Percentiles rank a stretch among this genome's conserved stretches.
Conservation (phyloP, 1,140 invertebrate species). For the Zelostemma sp. region DNA sequence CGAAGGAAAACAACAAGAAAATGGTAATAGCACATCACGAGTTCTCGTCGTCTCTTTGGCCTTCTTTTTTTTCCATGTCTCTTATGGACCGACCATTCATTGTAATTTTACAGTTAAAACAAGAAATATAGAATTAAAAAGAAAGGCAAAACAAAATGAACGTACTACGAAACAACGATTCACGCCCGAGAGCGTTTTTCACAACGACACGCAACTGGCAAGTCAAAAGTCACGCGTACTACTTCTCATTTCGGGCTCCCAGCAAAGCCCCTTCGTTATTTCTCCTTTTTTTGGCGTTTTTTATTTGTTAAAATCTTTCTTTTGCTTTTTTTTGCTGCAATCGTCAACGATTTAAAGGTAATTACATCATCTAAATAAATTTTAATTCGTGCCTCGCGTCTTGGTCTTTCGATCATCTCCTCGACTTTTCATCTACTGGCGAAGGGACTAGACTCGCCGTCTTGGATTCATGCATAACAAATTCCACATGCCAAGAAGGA, state of each 20-base stretch:
- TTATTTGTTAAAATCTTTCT: slow-evolving; percentile 35
- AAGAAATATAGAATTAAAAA: slow-evolving; percentile 12
- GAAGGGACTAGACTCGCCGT: slow-evolving; percentile 64
- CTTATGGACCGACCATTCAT: slow-evolving; percentile 7
- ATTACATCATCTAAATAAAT: slow-evolving; percentile 65
- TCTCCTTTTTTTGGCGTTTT: slow-evolving; percentile 33
- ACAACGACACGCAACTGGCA: slow-evolving; percentile 17
- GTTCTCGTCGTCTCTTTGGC: slow-evolving; percentile 12
- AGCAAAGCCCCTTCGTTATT: slow-evolving; percentile 1
- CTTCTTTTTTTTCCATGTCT: slow-evolving; percentile 4
- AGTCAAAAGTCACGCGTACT: slow-evolving; percentile 33
- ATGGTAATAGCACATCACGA: slow-evolving; percentile 58
- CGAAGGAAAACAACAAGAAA: slow-evolving; percentile 68
- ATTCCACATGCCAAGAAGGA: slow-evolving; percentile 71
- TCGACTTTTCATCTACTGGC: slow-evolving; percentile 45
- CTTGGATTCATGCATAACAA: slow-evolving; percentile 71
- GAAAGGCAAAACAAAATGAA: slow-evolving; percentile 12
- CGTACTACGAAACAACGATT: slow-evolving; percentile 9
- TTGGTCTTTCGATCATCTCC: slow-evolving; percentile 22
- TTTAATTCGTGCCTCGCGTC: slow-evolving; percentile 53
- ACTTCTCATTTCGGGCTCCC: slow-evolving; percentile 13
- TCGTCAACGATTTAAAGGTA: slow-evolving; percentile 55
- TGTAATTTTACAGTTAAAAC: slow-evolving; percentile 4
- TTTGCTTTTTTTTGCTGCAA: slow-evolving; percentile 41
- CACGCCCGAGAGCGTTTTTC: slow-evolving; percentile 6